These are phyloP conservation scores for Strix occidentalis DNA, from an alignment of 2,797 vertebrate genomes.

Conservation along the genomic window DNA sequence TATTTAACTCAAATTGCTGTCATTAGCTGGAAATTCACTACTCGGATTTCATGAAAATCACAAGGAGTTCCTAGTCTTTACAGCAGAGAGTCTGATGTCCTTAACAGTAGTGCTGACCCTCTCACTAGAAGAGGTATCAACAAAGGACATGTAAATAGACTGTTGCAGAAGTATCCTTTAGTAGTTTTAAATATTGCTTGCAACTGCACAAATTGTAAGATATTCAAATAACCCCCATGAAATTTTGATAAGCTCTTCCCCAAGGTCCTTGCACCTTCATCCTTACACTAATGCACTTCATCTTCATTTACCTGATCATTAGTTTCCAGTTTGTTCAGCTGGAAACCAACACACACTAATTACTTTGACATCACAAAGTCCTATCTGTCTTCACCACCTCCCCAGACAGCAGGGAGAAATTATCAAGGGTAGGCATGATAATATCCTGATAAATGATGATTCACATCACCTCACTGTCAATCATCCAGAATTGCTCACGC, in stretches of 20 bases:
- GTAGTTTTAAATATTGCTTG: conserved; percentile 41
- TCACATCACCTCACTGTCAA: conserved; percentile 77
- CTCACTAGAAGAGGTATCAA: background rate
- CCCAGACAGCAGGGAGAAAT: conserved; percentile 79
- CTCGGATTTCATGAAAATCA: background rate
- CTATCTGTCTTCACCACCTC: conserved; percentile 75
- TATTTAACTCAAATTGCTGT: background rate
- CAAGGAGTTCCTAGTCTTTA: background rate
- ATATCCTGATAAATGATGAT: conserved; percentile 79
- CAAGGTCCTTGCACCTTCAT: conserved; percentile 69
- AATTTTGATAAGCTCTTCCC: conserved; percentile 74
- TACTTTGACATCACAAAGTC: conserved; percentile 80
- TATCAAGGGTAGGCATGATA: conserved; percentile 77
- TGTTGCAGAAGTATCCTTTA: conserved; percentile 11
- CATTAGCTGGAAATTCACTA: background rate
- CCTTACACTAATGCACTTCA: conserved; percentile 73
- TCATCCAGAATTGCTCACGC: conserved; percentile 72
- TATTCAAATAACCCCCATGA: conserved; percentile 72
- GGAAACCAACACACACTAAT: conserved; percentile 83
- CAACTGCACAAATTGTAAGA: conserved; percentile 46
- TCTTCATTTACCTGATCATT: conserved; percentile 83
- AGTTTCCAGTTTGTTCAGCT: conserved; percentile 81
- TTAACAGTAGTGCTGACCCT: background rate
- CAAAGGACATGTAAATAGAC: conserved; percentile 54
- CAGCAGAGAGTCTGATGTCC: background rate